phyloP scores from a whole-genome alignment of 37 sponge, comb jelly and placozoan species.

The Ianthella basta region DNA sequence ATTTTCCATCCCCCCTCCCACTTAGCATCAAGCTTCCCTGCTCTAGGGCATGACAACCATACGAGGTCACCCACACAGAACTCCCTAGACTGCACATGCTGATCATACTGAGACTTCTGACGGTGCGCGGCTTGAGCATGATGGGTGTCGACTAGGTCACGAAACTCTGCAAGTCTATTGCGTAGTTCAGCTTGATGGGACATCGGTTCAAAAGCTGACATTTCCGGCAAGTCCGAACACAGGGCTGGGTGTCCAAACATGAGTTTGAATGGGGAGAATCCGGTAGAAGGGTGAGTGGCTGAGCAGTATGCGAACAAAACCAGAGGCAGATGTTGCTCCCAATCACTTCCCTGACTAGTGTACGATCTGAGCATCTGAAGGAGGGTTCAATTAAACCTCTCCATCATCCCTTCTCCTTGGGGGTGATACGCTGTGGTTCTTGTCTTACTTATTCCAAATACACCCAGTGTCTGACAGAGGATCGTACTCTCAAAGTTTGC shows the following conservation, averaged over 20 bases:
- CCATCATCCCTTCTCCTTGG: slow-evolving; percentile 50
- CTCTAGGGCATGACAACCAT: slow-evolving; percentile 68
- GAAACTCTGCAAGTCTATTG: slow-evolving; percentile 36
- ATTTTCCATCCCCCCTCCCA: too few relatives aligned
- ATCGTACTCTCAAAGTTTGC: slow-evolving; percentile 60
- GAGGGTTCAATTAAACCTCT: slow-evolving; percentile 52
- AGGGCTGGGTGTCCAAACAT: too few relatives aligned
- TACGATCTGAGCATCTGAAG: slow-evolving; percentile 56
- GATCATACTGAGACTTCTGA: slow-evolving; percentile 43
- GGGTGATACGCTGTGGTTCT: too few relatives aligned
- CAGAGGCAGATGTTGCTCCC: slow-evolving; percentile 69
- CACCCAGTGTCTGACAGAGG: slow-evolving; percentile 32
- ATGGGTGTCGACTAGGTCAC: slow-evolving; percentile 48
- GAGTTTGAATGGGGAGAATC: too few relatives aligned
- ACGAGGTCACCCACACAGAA: slow-evolving; percentile 51
- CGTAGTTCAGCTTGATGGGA: background rate
- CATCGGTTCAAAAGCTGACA: background rate
- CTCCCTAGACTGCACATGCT: background rate
- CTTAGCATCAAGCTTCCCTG: slow-evolving; percentile 63
- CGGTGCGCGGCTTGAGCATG: background rate
- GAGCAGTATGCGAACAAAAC: slow-evolving; percentile 56
- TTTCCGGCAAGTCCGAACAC: background rate
- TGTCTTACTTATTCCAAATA: slow-evolving; percentile 48
- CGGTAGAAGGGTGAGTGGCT: slow-evolving; percentile 10
- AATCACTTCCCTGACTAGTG: slow-evolving; percentile 36